A percentile compares a stretch with the other conserved stretches of the same genome.
These are phyloP conservation scores for Pristionchus arcanus DNA, from an alignment of 2,888 invertebrate species.

Conservation along the genomic window DNA sequence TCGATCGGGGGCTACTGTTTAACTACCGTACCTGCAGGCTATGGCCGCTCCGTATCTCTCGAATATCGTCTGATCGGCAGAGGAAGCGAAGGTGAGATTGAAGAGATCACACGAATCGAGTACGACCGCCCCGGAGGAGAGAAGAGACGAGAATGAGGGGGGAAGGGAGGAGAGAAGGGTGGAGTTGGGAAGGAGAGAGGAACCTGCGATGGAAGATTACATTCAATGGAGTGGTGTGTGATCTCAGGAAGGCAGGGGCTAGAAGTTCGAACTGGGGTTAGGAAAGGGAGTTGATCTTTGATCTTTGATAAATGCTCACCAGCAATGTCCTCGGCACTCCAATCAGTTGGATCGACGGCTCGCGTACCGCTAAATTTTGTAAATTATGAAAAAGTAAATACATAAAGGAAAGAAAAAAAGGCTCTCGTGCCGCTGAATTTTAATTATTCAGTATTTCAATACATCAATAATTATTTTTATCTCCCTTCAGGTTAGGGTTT, in stretches of 20 bases:
- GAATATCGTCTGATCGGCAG: conserved; percentile 64
- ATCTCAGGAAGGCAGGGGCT: not conserved
- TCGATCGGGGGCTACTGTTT: not conserved
- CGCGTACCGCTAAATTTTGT: conserved; percentile 59
- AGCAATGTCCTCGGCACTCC: conserved; percentile 66
- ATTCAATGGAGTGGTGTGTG: not conserved
- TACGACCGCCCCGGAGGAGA: conserved; percentile 55
- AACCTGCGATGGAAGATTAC: conserved; percentile 42
- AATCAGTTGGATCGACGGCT: conserved; percentile 67
- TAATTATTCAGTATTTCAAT: not conserved
- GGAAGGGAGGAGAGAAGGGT: conserved; percentile 41
- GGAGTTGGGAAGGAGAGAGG: conserved; percentile 52
- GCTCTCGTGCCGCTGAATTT: conserved; percentile 59
- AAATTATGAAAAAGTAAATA: not conserved
- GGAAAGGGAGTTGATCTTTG: not conserved
- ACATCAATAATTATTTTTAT: too few relatives aligned
- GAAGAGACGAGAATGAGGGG: conserved; percentile 32
- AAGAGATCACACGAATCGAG: conserved; percentile 69
- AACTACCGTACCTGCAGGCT: conserved; percentile 60
- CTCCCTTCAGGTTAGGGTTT: too few relatives aligned
- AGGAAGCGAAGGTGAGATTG: conserved; percentile 68
- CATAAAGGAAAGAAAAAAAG: too few relatives aligned
- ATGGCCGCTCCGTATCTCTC: conserved; percentile 61
- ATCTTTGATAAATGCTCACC: conserved; percentile 56
- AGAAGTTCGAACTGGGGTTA: not conserved